Base-by-base conservation (phyloP, 2,113 vertebrate species). In the Hassar affinis region DNA sequence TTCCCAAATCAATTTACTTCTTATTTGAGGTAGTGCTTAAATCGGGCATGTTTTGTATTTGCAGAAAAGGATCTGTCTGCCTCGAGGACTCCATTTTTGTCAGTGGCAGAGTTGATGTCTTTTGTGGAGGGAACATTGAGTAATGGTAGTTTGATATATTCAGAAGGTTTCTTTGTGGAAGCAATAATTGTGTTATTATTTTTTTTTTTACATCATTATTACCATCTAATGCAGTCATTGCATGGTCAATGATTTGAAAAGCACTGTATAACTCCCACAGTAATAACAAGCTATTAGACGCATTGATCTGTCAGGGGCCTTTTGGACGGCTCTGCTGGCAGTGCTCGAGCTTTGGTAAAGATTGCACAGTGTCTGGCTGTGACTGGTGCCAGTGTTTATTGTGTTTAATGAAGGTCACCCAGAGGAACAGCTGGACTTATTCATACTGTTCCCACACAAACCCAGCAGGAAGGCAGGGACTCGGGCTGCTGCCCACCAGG, bases 381-480 rank as follows among this genome's bases (percentile, higher is more conserved):
- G 92, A 93, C 61, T 93, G 93, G 89, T 92, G 83, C 83, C 72
- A 90, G 85, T 92, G 78, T 87, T 93, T 92, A 94, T 93, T 93
- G 88, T 85, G 83, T 49, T n/a, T 93, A 93, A 94, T 90, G 91
- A 94, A 93, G 91, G 93, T 93, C 91, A 93, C 89, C 89, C 83
- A 76, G 82, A 84, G 85, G 85, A 91, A 86, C 93, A 90, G 92
- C 91, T 91, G 92, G 93, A 91, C 85, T 86, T 84, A 52, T 51
- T 83, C 79, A 89, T 78, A 59, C 84, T 91, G 89, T 91, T 64
- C 86, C 85, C 88, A 85, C 90, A 93, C 90, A 92, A 54, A 86
- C 88, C 85, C 90, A 83, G 88, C 87, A 80, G 89, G 90, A 81
- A 85, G 84, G 84, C 85, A 35, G 57, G 78, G 86, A 85, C 88